A percentile compares a stretch with the other conserved stretches of the same genome.
Conservation (phyloP, 1,140 invertebrate genomes). For the Pentalonia nigronervosa region DNA sequence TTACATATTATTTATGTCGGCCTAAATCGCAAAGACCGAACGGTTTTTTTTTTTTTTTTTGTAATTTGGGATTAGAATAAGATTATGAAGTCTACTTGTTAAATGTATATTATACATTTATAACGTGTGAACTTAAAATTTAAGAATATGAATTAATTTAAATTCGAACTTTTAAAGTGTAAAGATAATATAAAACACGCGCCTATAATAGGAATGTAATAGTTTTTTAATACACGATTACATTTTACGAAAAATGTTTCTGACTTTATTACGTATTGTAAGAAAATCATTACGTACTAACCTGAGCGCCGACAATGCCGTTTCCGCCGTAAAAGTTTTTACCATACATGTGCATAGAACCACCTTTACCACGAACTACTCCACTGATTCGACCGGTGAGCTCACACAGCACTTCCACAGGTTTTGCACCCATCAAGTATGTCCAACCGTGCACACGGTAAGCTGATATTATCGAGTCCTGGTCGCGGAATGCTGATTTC, state of each 20-base stretch:
- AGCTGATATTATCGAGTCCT: slow-evolving; percentile 93
- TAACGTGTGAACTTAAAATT: too few species aligned
- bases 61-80: too few species aligned
- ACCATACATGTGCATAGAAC: slow-evolving; percentile 91
- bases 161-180: too few species aligned
- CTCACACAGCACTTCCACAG: slow-evolving; percentile 84
- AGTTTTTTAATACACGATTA: neutral
- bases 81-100: too few species aligned
- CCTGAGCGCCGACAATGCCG: slow-evolving; percentile 98
- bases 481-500: slow-evolving; percentile 78
- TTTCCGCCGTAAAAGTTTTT: slow-evolving; percentile 97
- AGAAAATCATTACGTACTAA: slow-evolving; percentile 63
- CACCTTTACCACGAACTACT: slow-evolving; percentile 93
- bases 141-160: too few species aligned
- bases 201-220: too few species aligned
- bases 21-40: too few species aligned
- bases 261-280: neutral
- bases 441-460: slow-evolving; percentile 98
- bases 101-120: too few species aligned
- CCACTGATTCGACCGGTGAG: slow-evolving; percentile 86
- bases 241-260: neutral
- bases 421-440: slow-evolving; percentile 85
- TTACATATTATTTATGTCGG: too few species aligned
- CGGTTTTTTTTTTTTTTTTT: too few species aligned
- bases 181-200: too few species aligned